A percentile compares a stretch with the other conserved stretches of the same genome.
phyloP scores from a whole-genome alignment of 2,113 vertebrate species.

The Corythaixoides concolor region DNA sequence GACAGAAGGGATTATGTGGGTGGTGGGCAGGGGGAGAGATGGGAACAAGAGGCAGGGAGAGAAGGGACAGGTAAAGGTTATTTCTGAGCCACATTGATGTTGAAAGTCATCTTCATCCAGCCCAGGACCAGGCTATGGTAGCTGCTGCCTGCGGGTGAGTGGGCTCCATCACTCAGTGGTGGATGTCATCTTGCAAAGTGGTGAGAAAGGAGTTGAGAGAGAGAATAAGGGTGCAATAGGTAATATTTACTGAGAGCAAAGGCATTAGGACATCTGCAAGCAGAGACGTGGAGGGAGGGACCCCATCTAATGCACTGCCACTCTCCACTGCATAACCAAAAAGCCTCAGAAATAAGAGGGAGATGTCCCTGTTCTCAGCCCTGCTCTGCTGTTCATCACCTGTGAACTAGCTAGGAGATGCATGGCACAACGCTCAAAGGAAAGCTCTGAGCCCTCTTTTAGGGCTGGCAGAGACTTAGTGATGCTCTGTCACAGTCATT shows the following conservation, averaged over 20 bases:
- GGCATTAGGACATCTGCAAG: neutral
- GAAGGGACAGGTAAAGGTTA: neutral
- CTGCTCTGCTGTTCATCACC: neutral
- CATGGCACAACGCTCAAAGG: neutral
- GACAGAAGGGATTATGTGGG: neutral
- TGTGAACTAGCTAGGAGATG: neutral
- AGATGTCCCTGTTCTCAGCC: neutral
- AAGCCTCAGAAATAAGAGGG: neutral
- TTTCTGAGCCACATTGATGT: neutral
- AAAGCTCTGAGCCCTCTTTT: conserved; percentile 45
- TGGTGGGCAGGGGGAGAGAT: neutral
- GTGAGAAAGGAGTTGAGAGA: neutral
- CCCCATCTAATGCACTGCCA: neutral
- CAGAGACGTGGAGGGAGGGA: neutral
- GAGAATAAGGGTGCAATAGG: neutral
- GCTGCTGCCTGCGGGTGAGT: rapidly evolving
- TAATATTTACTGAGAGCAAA: neutral
- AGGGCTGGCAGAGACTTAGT: conserved; percentile 59
- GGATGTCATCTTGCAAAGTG: neutral
- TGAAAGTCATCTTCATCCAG: neutral
- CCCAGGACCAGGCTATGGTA: rapidly evolving
- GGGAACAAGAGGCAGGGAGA: neutral
- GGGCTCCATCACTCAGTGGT: neutral
- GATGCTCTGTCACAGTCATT: conserved; percentile 62
- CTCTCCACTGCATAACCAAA: neutral